A percentile compares a stretch with the other conserved stretches of the same genome.
Evolutionary conservation across 2,113 vertebrate species (phyloP).

Genomic region (Megatriorchis doriae): DNA sequence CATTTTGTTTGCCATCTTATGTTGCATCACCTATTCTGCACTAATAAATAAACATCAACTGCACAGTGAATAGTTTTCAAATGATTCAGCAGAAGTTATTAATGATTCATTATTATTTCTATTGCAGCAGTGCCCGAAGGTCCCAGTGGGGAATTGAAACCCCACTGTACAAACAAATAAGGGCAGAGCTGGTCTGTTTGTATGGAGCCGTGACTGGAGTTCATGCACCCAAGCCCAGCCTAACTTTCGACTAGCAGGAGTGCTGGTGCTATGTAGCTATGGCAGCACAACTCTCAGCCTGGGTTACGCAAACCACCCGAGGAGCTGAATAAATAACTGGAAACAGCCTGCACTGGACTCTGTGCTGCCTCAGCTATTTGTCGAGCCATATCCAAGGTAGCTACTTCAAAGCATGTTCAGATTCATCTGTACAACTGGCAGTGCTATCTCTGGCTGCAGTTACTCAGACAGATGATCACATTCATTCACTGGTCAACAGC

Average conservation of each 20-base stretch:
- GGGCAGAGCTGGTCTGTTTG: not conserved
- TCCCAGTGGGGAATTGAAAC: not conserved
- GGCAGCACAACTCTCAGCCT: not conserved
- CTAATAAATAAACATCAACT: conserved; percentile 32
- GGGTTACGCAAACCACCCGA: not conserved
- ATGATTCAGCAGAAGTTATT: conserved; percentile 24
- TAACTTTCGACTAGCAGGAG: not conserved
- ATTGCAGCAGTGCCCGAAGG: not conserved
- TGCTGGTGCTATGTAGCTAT: not conserved
- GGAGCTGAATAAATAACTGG: not conserved
- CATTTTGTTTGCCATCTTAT: not conserved
- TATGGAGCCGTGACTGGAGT: not conserved
- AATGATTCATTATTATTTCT: conserved; percentile 35
- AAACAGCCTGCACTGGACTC: not conserved
- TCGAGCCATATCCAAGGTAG: fast-evolving
- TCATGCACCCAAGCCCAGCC: not conserved
- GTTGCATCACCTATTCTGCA: conserved; percentile 27
- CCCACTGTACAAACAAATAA: not conserved
- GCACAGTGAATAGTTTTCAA: conserved; percentile 4
- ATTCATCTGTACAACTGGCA: not conserved
- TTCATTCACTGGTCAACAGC: not conserved
- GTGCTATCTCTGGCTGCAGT: not conserved
- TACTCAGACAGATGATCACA: not conserved
- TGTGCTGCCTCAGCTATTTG: not conserved
- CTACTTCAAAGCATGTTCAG: not conserved